Percentiles rank a stretch among this genome's conserved stretches.
phyloP scores from a whole-genome alignment of 2,113 vertebrate species.

The Steatornis caripensis region DNA sequence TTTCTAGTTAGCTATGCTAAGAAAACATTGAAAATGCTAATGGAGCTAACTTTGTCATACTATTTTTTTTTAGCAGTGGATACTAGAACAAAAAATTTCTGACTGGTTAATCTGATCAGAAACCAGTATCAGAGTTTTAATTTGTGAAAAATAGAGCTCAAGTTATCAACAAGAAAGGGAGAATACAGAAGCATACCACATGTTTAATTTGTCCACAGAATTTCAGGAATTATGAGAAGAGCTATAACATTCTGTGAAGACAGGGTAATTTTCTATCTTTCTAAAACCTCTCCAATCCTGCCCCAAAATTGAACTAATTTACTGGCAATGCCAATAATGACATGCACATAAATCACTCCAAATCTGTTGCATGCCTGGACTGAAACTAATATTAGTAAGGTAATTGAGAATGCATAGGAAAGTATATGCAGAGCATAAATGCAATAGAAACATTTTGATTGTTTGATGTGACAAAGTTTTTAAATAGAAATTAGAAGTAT shows the following conservation, averaged over 20 bases:
- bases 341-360: not conserved
- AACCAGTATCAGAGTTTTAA: not conserved
- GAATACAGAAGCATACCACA: not conserved
- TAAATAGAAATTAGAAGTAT: not conserved
- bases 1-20: not conserved
- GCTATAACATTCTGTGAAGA: not conserved
- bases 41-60: not conserved
- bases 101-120: not conserved
- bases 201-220: not conserved
- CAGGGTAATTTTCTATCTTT: not conserved
- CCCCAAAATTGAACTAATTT: not conserved
- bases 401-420: not conserved
- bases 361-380: not conserved
- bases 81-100: not conserved
- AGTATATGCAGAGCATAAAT: not conserved
- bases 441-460: not conserved
- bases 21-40: not conserved
- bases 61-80: not conserved
- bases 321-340: not conserved
- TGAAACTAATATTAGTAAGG: not conserved
- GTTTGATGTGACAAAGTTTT: not conserved
- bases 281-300: not conserved
- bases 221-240: not conserved
- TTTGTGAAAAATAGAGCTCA: not conserved
- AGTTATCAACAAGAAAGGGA: not conserved